phyloP scores from a whole-genome alignment of 2,888 invertebrate genomes.

The Cryptocephalus moraei region DNA sequence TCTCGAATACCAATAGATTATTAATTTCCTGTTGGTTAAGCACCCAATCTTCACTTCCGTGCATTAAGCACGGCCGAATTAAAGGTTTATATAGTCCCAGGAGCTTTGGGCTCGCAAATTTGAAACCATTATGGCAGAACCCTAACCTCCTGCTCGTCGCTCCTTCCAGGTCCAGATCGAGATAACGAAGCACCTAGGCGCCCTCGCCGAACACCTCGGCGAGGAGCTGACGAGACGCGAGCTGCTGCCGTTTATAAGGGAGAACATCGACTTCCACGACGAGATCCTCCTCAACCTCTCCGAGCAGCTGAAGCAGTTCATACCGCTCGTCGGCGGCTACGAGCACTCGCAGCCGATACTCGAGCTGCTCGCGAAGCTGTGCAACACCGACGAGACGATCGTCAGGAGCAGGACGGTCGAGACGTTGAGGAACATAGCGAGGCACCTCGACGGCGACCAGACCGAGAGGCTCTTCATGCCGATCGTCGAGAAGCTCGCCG shows the following conservation, averaged over 20 bases:
- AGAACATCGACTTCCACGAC: constrained; percentile 27
- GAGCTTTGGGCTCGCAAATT: too few relatives aligned
- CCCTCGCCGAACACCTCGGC: constrained; percentile 26
- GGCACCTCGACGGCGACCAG: constrained; percentile 18
- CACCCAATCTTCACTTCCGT: too few relatives aligned
- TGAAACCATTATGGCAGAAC: too few relatives aligned
- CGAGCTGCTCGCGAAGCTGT: constrained; percentile 27
- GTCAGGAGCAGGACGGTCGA: constrained; percentile 28
- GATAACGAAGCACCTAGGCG: constrained; percentile 23
- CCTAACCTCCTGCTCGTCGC: too few relatives aligned
- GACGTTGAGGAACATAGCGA: constrained; percentile 22
- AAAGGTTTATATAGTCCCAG: too few relatives aligned
- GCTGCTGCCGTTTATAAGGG: constrained; percentile 26
- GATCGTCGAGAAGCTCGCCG: constrained; percentile 21
- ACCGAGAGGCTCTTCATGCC: constrained; percentile 23
- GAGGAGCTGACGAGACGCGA: constrained; percentile 25
- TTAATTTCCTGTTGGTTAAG: too few relatives aligned
- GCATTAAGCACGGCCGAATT: too few relatives aligned
- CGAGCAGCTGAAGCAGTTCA: constrained; percentile 26
- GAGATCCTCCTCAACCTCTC: constrained; percentile 28
- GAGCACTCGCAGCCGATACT: constrained; percentile 25
- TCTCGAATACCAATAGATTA: too few relatives aligned
- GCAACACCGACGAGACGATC: constrained; percentile 27
- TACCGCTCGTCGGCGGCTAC: constrained; percentile 30
- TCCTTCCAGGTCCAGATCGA: constrained; percentile 40